Conservation (phyloP, 2,113 vertebrate genomes). For the Tetrao urogallus region DNA sequence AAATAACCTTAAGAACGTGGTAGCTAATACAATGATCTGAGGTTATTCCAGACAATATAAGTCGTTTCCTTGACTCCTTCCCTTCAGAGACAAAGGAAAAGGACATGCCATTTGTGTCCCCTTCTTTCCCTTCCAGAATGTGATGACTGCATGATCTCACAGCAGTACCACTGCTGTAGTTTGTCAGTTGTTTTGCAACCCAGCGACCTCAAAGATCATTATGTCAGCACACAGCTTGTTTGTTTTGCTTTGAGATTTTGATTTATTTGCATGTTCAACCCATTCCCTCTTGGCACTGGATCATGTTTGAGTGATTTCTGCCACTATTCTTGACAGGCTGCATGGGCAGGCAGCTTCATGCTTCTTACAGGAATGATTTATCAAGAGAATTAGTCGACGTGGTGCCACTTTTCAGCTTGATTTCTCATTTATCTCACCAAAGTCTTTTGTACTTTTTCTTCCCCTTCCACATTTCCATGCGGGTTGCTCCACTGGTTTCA, state of each 20-base stretch:
- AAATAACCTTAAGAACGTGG: fast-evolving
- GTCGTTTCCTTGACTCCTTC: background rate
- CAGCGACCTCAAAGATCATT: background rate
- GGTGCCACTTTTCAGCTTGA: background rate
- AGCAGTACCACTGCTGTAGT: background rate
- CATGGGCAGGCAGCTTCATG: background rate
- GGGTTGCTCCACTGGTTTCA: fast-evolving
- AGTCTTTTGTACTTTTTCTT: background rate
- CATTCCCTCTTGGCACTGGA: background rate
- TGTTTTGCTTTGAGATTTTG: background rate
- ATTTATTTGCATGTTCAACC: background rate
- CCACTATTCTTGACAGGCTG: background rate
- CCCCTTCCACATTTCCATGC: background rate
- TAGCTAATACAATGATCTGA: background rate
- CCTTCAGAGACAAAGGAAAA: background rate
- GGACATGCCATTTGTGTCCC: fast-evolving
- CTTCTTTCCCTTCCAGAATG: background rate
- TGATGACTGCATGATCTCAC: fast-evolving
- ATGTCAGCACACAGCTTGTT: background rate
- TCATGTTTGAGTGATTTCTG: background rate
- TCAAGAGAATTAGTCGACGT: background rate
- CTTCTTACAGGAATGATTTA: background rate
- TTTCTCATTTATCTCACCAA: background rate
- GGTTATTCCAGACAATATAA: background rate
- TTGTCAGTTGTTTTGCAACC: background rate